Conservation (phyloP, 1,140 invertebrate species). For the Trichonephila inaurata region DNA sequence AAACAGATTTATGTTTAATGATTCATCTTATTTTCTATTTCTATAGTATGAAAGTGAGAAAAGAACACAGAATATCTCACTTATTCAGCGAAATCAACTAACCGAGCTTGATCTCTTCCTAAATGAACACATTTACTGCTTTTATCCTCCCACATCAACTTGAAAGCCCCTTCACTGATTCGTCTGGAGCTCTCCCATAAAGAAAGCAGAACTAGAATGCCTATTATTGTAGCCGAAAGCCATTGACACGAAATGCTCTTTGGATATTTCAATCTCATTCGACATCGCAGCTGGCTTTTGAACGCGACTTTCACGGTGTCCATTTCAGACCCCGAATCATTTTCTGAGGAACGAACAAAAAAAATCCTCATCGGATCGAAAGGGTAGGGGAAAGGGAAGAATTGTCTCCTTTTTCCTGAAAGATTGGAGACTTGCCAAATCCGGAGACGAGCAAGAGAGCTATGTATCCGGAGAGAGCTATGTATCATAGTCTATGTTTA, state of each 20-base stretch:
- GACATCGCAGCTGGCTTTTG: background rate
- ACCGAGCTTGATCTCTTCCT: background rate
- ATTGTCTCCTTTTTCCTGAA: background rate
- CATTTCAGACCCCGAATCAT: background rate
- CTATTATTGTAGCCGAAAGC: background rate
- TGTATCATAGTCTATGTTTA: too few relatives aligned
- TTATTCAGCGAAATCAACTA: background rate
- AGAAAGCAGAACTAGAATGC: background rate
- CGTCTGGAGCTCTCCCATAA: background rate
- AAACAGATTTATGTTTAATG: too few relatives aligned
- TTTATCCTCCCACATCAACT: background rate
- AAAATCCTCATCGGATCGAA: slow-evolving; percentile 16
- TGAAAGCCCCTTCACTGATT: background rate
- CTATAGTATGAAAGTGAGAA: too few relatives aligned
- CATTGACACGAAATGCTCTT: slow-evolving; percentile 5
- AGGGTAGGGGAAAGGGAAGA: background rate
- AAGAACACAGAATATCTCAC: too few relatives aligned
- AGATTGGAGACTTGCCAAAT: slow-evolving; percentile 44
- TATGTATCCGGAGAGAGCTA: too few relatives aligned
- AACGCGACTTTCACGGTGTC: background rate
- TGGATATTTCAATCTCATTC: background rate
- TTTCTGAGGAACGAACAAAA: background rate
- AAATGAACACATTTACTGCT: background rate
- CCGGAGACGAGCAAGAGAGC: too few relatives aligned
- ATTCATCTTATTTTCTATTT: too few relatives aligned